Conservation (phyloP, 2,797 vertebrate species). For the Apogon talboti region DNA sequence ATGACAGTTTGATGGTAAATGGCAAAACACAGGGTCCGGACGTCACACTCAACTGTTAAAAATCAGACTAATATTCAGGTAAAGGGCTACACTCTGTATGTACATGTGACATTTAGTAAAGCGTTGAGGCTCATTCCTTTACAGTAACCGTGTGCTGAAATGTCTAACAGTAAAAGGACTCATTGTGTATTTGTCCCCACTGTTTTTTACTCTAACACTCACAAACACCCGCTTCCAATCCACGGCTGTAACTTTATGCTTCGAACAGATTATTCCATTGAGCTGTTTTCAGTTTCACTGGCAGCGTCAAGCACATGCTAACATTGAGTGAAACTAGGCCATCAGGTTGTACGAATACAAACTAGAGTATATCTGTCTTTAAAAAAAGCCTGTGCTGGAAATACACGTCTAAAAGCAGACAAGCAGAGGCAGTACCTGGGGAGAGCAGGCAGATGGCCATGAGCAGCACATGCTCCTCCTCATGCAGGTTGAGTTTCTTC, state of each 20-base stretch:
- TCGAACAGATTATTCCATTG: constrained; percentile 1
- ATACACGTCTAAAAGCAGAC: constrained; percentile 23
- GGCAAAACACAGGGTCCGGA: too few species aligned
- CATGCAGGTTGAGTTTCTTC: constrained; percentile 94
- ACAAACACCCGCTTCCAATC: neutral
- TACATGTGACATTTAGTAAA: constrained; percentile 1
- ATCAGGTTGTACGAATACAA: constrained; percentile 5
- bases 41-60: too few species aligned
- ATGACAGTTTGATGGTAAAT: too few species aligned
- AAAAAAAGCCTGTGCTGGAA: constrained; percentile 17
- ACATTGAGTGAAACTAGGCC: constrained; percentile 27
- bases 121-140: neutral
- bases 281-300: constrained; percentile 12
- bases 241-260: neutral
- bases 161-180: neutral
- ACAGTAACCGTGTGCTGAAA: neutral
- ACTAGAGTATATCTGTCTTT: neutral
- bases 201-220: neutral
- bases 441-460: constrained; percentile 95
- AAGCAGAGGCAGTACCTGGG: constrained; percentile 75
- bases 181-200: too few species aligned
- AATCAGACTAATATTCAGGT: neutral
- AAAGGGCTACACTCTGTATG: too few species aligned
- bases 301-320: neutral
- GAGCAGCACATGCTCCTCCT: constrained; percentile 96